Conservation (phyloP, 2,888 invertebrate species). For the Sminthurinus aureus region DNA sequence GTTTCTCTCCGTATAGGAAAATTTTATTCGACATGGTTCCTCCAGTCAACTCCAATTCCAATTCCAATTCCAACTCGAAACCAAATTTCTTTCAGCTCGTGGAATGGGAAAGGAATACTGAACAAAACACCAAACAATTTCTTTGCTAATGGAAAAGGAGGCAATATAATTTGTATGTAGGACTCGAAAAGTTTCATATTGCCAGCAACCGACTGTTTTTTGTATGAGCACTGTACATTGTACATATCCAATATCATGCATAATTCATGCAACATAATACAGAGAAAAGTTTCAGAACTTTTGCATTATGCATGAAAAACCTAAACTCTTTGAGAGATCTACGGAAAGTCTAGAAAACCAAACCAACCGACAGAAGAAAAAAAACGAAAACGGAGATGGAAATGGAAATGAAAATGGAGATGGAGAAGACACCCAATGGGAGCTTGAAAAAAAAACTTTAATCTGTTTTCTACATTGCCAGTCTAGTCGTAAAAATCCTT, state of each 20-base stretch:
- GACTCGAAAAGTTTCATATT: neutral
- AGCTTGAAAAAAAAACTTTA: conserved; percentile 2
- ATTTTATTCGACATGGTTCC: conserved; percentile 11
- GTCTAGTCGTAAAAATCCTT: neutral
- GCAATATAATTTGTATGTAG: conserved; percentile 13
- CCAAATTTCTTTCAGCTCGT: neutral
- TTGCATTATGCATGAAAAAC: neutral
- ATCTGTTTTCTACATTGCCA: neutral
- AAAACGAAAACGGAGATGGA: neutral
- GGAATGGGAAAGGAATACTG: neutral
- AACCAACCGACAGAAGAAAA: neutral
- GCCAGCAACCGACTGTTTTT: neutral
- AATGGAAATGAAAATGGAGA: neutral
- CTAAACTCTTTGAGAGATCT: neutral
- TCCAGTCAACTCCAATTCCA: neutral
- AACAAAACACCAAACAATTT: conserved; percentile 3
- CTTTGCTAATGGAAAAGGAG: conserved; percentile 22
- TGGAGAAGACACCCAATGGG: neutral
- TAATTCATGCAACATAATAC: neutral
- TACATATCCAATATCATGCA: neutral
- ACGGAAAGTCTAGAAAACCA: neutral
- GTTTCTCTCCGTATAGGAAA: neutral
- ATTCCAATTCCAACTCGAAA: neutral
- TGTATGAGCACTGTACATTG: neutral
- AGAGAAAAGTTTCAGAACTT: neutral